Conservation (phyloP, 2,888 invertebrate genomes). For the Luperina testacea region DNA sequence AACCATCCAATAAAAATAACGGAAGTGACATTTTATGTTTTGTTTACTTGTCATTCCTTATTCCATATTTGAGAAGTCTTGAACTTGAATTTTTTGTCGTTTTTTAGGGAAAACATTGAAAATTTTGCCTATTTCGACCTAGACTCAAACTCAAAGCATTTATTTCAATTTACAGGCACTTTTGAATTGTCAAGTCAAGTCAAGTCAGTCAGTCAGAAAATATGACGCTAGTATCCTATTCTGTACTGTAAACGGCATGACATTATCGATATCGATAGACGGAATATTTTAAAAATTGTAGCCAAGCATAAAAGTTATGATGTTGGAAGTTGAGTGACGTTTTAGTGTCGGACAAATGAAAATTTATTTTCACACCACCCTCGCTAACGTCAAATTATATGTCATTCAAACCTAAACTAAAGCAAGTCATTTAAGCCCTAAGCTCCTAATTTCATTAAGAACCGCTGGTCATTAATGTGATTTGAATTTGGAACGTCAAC, state of each 20-base stretch:
- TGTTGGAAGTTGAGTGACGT: not conserved
- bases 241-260: not conserved
- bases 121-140: not conserved
- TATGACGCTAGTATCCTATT: not conserved
- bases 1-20: not conserved
- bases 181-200: not conserved
- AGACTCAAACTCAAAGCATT: not conserved
- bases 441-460: too few species aligned
- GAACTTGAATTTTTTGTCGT: not conserved
- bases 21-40: not conserved
- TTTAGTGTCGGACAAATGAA: slow-evolving; percentile 13
- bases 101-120: not conserved
- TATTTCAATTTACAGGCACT: not conserved
- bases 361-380: slow-evolving; percentile 9
- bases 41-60: not conserved
- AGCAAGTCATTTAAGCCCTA: too few species aligned
- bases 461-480: too few species aligned
- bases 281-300: not conserved
- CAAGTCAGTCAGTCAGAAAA: not conserved
- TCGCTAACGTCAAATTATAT: too few species aligned
- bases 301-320: not conserved
- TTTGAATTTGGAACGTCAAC: too few species aligned
- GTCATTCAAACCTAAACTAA: too few species aligned
- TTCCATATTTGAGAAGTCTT: not conserved
- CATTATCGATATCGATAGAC: not conserved